phyloP scores from a whole-genome alignment of 53 echinoderm and acorn worm species.

The Luidia sarsii region DNA sequence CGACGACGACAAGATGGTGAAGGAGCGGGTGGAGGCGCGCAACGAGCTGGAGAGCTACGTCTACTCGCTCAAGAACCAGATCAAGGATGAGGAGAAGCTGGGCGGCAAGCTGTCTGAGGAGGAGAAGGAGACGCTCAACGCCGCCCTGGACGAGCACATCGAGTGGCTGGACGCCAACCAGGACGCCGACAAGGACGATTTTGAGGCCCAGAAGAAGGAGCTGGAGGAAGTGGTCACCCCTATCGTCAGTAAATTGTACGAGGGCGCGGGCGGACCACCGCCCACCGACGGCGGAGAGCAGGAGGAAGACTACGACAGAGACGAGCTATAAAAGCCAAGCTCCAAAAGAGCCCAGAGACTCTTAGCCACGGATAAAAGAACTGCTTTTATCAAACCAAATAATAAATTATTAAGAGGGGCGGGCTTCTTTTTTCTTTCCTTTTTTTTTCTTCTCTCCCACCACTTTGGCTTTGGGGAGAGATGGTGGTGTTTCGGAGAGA shows the following conservation, averaged over 20 bases:
- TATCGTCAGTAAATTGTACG: conserved; percentile 96
- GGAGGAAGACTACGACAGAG: conserved; percentile 77
- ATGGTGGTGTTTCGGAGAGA: too few species aligned
- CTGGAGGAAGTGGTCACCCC: conserved; percentile 85
- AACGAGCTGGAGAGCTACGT: conserved; percentile 96
- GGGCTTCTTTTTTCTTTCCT: too few species aligned
- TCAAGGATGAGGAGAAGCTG: conserved; percentile 93
- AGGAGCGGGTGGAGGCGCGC: conserved; percentile 88
- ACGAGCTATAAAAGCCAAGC: conserved; percentile 80
- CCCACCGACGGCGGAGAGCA: conserved; percentile 54
- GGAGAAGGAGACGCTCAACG: conserved; percentile 80
- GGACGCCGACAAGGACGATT: conserved; percentile 95
- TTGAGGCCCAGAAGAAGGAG: conserved; percentile 92
- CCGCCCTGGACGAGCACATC: conserved; percentile 87
- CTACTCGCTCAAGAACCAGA: conserved; percentile 95
- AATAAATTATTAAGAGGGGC: too few species aligned
- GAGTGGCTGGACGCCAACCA: conserved; percentile 96
- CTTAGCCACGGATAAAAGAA: conserved; percentile 9
- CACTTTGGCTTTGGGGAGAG: too few species aligned
- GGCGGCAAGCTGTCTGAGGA: conserved; percentile 92
- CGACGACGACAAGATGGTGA: conserved; percentile 85
- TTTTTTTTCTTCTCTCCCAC: too few species aligned
- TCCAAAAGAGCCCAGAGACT: conserved; percentile 43
- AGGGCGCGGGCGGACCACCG: conserved; percentile 79
- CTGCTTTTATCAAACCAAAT: conserved; percentile 27